phyloP scores from a whole-genome alignment of 2,113 vertebrate species.

The Bufo gargarizans region DNA sequence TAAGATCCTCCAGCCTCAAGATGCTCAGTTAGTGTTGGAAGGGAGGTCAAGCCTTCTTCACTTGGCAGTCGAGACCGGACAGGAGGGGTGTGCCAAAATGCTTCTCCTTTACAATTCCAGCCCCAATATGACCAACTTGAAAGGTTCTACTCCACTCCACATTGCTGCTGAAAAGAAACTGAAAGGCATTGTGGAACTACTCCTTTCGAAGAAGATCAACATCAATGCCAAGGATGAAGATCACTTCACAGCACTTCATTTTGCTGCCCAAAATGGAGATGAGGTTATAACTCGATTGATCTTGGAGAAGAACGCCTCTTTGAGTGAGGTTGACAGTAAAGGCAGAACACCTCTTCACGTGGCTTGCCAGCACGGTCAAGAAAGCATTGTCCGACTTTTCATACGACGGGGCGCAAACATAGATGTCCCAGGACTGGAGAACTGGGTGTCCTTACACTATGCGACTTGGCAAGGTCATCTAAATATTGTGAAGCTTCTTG shows the following conservation, averaged over 20 bases:
- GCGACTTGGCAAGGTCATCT: slow-evolving; percentile 94
- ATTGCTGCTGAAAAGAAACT: slow-evolving; percentile 84
- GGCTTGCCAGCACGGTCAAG: slow-evolving; percentile 94
- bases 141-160: slow-evolving; percentile 88
- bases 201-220: slow-evolving; percentile 87
- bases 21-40: slow-evolving; percentile 89
- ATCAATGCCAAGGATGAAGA: slow-evolving; percentile 93
- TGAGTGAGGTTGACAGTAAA: slow-evolving; percentile 86
- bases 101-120: slow-evolving; percentile 91
- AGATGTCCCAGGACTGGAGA: slow-evolving; percentile 81
- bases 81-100: slow-evolving; percentile 95
- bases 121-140: slow-evolving; percentile 83
- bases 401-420: slow-evolving; percentile 83
- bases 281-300: slow-evolving; percentile 87
- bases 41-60: slow-evolving; percentile 87
- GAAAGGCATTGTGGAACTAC: slow-evolving; percentile 84
- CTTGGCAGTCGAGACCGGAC: slow-evolving; percentile 82
- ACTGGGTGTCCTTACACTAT: slow-evolving; percentile 91
- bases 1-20: slow-evolving; percentile 99
- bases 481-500: slow-evolving; percentile 89
- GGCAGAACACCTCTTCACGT: slow-evolving; percentile 90
- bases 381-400: slow-evolving; percentile 86
- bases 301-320: slow-evolving; percentile 81
- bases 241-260: slow-evolving; percentile 94
- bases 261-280: slow-evolving; percentile 89